A percentile compares a stretch with the other conserved stretches of the same genome.
These are phyloP conservation scores for Lutjanus erythropterus DNA, from an alignment of 2,113 vertebrate genomes.

Conservation along the genomic window DNA sequence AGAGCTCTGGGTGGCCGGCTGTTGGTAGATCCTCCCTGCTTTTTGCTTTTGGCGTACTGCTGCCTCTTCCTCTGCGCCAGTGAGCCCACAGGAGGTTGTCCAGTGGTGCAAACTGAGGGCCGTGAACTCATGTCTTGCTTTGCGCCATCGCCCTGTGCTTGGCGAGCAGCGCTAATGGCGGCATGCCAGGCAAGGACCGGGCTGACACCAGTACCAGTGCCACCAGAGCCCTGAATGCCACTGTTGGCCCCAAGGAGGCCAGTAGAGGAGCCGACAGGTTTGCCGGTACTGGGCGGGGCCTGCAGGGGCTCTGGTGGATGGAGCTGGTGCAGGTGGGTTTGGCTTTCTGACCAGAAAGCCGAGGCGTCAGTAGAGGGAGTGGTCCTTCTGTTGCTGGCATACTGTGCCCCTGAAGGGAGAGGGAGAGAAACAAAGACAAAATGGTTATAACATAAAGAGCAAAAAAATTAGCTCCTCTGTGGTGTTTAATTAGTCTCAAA, in stretches of 20 bases:
- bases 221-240: slow-evolving; percentile 33
- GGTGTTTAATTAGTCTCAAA: too few species aligned
- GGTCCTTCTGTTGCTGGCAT: slow-evolving; percentile 94
- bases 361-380: slow-evolving; percentile 89
- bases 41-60: slow-evolving; percentile 99
- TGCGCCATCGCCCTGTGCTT: slow-evolving; percentile 87
- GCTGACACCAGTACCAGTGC: slow-evolving; percentile 54
- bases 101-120: slow-evolving; percentile 65
- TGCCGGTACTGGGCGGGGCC: slow-evolving; percentile 73
- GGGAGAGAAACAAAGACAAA: background rate
- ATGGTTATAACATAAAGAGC: background rate
- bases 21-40: slow-evolving; percentile 94
- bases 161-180: slow-evolving; percentile 93
- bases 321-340: slow-evolving; percentile 84
- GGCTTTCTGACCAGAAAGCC: slow-evolving; percentile 88
- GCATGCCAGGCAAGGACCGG: slow-evolving; percentile 93
- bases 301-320: slow-evolving; percentile 85
- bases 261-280: slow-evolving; percentile 65
- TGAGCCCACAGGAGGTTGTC: slow-evolving; percentile 88
- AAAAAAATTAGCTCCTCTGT: too few species aligned
- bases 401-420: slow-evolving; percentile 89
- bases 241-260: slow-evolving; percentile 69
- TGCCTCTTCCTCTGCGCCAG: slow-evolving; percentile 98
- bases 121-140: slow-evolving; percentile 83
- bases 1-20: slow-evolving; percentile 96